Base-by-base conservation (phyloP, 2,797 vertebrate genomes). In the Garrulus glandarius region DNA sequence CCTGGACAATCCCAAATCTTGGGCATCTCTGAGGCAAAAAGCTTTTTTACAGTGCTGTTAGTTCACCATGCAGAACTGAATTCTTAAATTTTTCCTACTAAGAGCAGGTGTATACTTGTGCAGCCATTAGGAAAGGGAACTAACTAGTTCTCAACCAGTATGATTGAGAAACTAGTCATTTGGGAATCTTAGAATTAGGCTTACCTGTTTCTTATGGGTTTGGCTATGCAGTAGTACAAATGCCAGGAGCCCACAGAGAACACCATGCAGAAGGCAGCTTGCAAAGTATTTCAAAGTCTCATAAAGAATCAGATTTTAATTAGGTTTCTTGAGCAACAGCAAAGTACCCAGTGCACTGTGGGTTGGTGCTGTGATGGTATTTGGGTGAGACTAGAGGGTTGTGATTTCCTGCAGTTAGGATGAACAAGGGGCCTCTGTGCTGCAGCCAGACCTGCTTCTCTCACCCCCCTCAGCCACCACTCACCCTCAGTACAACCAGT, bases 401-500 rank as follows among this genome's bases (percentile, higher is more conserved):
- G 11, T 7, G 5, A 57, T 88, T 89, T 74, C 39, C 64, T 74
- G 15, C 20, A 74, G 15, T 46, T 50, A 55, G 52, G 12, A 11
- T 50, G 39, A 77, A 37, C 11, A 46, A 34, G 9, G 6, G 9
- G 18, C 2, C 10, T 18, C 21, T 39, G 22, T 39, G 16, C 17
- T 4, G 12, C 32, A 56, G 24, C 9, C 37, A 61, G 60, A 36
- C 11, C 52, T 24, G 36, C 5, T 14, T 11, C 8, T 70, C n/a
- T 80, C 34, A 15, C 4, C 16, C 18, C 4, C 14, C 4, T 5
- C 13, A 36, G 37, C 7, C 32, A 29, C 13, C 1, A 1, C 1
- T 26, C 63, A 70, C 7, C 39, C 30, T 57, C 3, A 0, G 32
- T 4, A 4, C 20, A 22, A 43, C 10, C 7, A 34, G 3, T 6